These are phyloP conservation scores for Denticeps clupeoides DNA, from an alignment of 2,797 vertebrate genomes.

Conservation along the genomic window DNA sequence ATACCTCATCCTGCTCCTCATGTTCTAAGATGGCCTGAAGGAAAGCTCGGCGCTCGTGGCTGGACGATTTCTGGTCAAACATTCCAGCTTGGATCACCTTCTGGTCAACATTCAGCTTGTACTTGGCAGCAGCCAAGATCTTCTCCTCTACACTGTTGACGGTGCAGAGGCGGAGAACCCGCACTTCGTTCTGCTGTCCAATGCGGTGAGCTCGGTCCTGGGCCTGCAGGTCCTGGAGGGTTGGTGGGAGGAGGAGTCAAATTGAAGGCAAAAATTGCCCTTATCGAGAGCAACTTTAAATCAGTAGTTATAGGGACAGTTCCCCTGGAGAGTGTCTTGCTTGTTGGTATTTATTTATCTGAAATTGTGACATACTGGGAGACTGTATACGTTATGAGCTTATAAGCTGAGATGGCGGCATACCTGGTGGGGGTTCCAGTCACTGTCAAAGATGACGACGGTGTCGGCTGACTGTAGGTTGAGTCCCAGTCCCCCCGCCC, in stretches of 20 bases:
- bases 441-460: conserved; percentile 91
- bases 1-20: conserved; percentile 95
- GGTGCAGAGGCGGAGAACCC: conserved; percentile 87
- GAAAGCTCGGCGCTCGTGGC: conserved; percentile 85
- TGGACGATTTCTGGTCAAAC: conserved; percentile 97
- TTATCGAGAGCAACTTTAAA: too few species aligned
- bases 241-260: neutral
- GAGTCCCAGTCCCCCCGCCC: conserved; percentile 85
- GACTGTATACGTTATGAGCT: neutral
- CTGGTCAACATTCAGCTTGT: conserved; percentile 96
- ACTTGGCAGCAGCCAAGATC: conserved; percentile 91
- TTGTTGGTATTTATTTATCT: too few species aligned
- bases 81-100: conserved; percentile 97
- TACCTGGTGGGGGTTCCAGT: conserved; percentile 98
- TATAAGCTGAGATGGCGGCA: neutral
- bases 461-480: conserved; percentile 96
- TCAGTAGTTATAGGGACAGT: too few species aligned
- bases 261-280: neutral
- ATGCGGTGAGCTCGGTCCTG: conserved; percentile 95
- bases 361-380: neutral
- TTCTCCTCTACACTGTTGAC: conserved; percentile 98
- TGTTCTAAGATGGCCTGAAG: conserved; percentile 95
- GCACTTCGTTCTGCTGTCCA: conserved; percentile 92
- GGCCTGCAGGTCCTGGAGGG: conserved; percentile 82
- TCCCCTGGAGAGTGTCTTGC: too few species aligned